phyloP scores from a whole-genome alignment of 2,888 invertebrate genomes.

The Aspidiotus rigidus region DNA sequence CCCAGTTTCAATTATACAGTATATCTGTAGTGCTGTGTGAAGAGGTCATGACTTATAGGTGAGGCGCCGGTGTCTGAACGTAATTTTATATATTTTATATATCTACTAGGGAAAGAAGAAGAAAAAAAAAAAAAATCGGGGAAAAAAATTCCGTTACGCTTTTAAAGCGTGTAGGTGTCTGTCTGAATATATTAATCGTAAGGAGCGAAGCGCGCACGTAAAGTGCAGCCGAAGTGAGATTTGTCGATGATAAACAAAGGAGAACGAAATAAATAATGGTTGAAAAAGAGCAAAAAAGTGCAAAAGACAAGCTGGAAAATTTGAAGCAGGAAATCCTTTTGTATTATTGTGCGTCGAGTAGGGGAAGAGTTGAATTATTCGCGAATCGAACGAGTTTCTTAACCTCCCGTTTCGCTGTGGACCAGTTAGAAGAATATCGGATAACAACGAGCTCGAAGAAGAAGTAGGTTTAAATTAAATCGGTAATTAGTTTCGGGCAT shows the following conservation, averaged over 20 bases:
- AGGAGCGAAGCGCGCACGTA: background rate
- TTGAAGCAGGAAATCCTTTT: too few species aligned
- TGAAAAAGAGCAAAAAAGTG: too few species aligned
- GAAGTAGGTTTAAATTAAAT: background rate
- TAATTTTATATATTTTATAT: conserved; percentile 12
- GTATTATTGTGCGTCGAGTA: too few species aligned
- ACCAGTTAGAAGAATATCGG: background rate
- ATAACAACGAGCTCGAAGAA: background rate
- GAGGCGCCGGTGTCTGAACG: conserved; percentile 10
- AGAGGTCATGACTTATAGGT: conserved; percentile 7
- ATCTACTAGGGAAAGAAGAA: too few species aligned
- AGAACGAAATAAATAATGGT: background rate
- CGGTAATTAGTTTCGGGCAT: background rate
- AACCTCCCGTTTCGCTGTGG: background rate
- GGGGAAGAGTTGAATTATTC: background rate
- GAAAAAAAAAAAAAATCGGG: background rate
- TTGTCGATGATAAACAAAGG: background rate
- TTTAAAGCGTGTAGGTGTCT: conserved; percentile 5
- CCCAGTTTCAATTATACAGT: conserved; percentile 7
- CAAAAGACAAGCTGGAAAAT: too few species aligned
- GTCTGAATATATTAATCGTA: conserved; percentile 6
- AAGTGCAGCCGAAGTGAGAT: background rate
- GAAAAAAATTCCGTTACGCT: conserved; percentile 9
- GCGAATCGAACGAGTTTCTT: background rate
- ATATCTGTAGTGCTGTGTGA: background rate